phyloP scores from a whole-genome alignment of 1,140 invertebrate species.

The Ceratitis capitata region DNA sequence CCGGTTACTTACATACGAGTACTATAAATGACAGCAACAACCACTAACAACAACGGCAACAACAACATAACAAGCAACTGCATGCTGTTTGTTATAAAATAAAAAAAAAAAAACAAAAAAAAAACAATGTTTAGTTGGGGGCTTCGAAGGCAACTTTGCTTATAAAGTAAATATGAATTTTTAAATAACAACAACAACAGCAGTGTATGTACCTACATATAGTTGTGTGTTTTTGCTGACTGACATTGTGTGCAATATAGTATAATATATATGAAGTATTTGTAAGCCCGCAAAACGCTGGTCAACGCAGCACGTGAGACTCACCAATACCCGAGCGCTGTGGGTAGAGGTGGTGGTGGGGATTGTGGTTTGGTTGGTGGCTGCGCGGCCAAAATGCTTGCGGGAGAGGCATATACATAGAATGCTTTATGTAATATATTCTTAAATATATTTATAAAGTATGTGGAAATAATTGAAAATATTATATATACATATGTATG shows the following conservation, averaged over 20 bases:
- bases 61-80: neutral
- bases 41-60: neutral
- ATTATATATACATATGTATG: neutral
- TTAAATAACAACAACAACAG: neutral
- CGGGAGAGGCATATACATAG: neutral
- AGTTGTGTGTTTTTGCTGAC: neutral
- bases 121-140: neutral
- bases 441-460: neutral
- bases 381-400: neutral
- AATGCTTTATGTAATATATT: neutral
- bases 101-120: neutral
- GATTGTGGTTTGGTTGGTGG: neutral
- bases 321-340: neutral
- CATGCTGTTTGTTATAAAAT: neutral
- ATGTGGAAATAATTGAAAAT: neutral
- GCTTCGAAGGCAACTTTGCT: slow-evolving; percentile 12
- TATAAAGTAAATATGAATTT: neutral
- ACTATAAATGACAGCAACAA: neutral
- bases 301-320: slow-evolving; percentile 10
- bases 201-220: neutral
- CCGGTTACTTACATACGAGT: neutral
- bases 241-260: neutral
- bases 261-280: neutral
- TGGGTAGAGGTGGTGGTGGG: neutral
- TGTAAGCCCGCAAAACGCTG: neutral